Percentiles rank a stretch among this genome's conserved stretches.
These are phyloP conservation scores for Lasioglossum marginatum DNA, from an alignment of 2,888 invertebrate species.

Conservation along the genomic window DNA sequence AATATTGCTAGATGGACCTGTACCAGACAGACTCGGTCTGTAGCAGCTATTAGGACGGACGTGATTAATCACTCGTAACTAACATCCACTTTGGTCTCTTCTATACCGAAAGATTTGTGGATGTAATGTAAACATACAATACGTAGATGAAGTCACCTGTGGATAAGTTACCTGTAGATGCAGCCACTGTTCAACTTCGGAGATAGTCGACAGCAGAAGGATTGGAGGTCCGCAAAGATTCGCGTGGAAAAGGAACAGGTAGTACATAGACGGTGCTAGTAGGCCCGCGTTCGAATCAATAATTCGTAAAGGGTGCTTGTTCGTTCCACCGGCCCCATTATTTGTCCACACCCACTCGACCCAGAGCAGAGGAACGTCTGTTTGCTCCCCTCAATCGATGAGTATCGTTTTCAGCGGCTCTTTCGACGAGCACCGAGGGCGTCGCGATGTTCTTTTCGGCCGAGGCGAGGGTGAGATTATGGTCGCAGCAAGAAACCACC, in stretches of 20 bases:
- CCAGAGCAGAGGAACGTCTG: constrained; percentile 14
- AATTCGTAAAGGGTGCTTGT: constrained; percentile 50
- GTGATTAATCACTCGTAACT: neutral
- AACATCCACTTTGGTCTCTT: neutral
- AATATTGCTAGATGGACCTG: neutral
- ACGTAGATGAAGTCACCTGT: no score
- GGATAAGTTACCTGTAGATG: neutral
- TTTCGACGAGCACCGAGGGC: constrained; percentile 9
- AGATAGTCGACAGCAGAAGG: neutral
- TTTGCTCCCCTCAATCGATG: constrained; percentile 37
- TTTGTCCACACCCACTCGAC: constrained; percentile 48
- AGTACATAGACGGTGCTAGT: neutral
- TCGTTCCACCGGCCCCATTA: constrained; percentile 29
- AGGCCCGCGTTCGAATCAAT: constrained; percentile 34
- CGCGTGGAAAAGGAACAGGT: neutral
- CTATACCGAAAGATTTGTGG: neutral
- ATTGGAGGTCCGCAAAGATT: neutral
- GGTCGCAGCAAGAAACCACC: constrained; percentile 34
- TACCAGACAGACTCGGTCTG: neutral
- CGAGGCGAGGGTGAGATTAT: constrained; percentile 30
- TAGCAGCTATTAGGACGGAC: neutral
- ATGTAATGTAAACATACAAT: neutral
- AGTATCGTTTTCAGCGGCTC: constrained; percentile 41
- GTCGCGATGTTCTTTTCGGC: constrained; percentile 37
- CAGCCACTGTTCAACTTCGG: neutral